Evolutionary conservation across 2,797 vertebrate genomes (phyloP).

Genomic region (Eleutherodactylus coqui): DNA sequence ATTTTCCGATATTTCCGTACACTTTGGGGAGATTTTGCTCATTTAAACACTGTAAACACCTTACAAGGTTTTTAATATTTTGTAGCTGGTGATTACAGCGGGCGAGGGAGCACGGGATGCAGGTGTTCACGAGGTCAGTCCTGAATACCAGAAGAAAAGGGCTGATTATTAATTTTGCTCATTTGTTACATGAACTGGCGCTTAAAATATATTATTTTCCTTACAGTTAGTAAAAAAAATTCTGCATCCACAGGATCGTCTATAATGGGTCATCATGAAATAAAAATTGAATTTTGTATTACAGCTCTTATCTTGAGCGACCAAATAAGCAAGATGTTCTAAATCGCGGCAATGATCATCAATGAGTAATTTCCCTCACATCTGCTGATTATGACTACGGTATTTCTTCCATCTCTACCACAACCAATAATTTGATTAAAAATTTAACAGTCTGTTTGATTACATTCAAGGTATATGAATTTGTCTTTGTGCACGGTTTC

Average conservation of each 20-base stretch:
- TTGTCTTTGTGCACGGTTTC: background rate
- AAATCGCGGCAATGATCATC: background rate
- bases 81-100: conserved; percentile 46
- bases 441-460: conserved; percentile 4
- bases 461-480: conserved; percentile 13
- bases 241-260: background rate
- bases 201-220: background rate
- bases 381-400: background rate
- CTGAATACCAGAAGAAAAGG: background rate
- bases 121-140: conserved; percentile 23
- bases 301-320: background rate
- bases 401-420: background rate
- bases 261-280: background rate
- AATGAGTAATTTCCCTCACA: background rate
- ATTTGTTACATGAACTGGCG: background rate
- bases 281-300: background rate
- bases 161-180: conserved; percentile 20
- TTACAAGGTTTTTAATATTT: conserved; percentile 53
- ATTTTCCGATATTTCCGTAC: conserved; percentile 53
- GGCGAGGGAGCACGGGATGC: background rate
- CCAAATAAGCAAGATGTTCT: conserved; percentile 6
- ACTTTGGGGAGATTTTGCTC: conserved; percentile 57
- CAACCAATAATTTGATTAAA: conserved; percentile 1
- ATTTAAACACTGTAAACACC: conserved; percentile 55
- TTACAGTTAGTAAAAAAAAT: background rate